Conservation (phyloP, 2,797 vertebrate genomes). For the Parotocinclus haroldoi region DNA sequence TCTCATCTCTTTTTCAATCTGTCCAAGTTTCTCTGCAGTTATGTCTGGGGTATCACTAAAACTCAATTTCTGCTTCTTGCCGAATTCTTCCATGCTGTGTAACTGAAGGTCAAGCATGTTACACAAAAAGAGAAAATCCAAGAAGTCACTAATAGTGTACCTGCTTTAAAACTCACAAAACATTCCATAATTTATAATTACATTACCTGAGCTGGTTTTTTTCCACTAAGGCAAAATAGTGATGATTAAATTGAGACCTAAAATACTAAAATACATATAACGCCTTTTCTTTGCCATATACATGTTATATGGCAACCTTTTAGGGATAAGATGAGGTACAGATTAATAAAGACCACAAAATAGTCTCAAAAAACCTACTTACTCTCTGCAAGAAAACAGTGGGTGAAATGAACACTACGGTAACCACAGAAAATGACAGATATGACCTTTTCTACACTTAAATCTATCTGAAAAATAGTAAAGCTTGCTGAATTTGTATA, state of each 20-base stretch:
- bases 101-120: conserved; percentile 63
- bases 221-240: too few species aligned
- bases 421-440: conserved; percentile 4
- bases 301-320: too few species aligned
- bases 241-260: too few species aligned
- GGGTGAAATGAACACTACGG: conserved; percentile 15
- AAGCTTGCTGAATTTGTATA: background rate
- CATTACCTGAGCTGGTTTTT: too few species aligned
- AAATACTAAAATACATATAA: too few species aligned
- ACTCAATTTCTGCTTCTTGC: conserved; percentile 64
- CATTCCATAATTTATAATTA: too few species aligned
- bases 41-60: conserved; percentile 57
- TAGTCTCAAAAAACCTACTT: background rate
- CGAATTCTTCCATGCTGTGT: conserved; percentile 71
- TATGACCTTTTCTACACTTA: background rate
- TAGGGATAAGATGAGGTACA: too few species aligned
- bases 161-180: too few species aligned
- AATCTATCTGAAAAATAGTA: background rate
- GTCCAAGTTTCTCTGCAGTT: conserved; percentile 72
- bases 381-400: background rate
- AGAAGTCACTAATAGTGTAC: too few species aligned
- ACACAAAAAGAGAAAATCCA: too few species aligned
- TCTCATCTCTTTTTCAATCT: conserved; percentile 82
- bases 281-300: too few species aligned
- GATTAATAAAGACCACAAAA: too few species aligned